Conservation (phyloP, 2,797 vertebrate genomes). For the Sorex maritimensis region DNA sequence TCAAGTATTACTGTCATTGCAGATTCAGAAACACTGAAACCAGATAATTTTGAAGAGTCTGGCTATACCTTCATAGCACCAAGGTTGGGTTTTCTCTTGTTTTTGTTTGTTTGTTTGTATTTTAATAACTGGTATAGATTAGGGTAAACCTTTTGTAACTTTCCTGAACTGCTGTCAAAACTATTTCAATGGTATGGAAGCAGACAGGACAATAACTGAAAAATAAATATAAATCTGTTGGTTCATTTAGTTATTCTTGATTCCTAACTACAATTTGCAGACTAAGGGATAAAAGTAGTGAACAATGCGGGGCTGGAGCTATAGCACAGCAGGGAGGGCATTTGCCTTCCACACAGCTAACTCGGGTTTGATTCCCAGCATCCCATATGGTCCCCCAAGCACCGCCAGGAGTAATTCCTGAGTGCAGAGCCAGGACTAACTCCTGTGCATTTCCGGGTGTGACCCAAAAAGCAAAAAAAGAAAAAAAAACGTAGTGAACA, state of each 20-base stretch:
- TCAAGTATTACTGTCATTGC: slow-evolving; percentile 85
- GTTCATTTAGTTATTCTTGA: slow-evolving; percentile 50
- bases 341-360: no score
- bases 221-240: neutral
- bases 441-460: no score
- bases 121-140: neutral
- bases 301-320: no score
- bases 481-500: neutral
- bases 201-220: slow-evolving; percentile 3
- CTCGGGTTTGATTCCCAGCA: no score
- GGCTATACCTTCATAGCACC: slow-evolving; percentile 97
- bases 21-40: slow-evolving; percentile 95
- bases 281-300: no score
- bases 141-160: neutral
- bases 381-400: no score
- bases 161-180: neutral
- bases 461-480: no score
- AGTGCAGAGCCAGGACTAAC: no score
- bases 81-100: slow-evolving; percentile 91
- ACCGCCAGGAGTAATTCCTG: no score
- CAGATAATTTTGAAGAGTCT: slow-evolving; percentile 94
- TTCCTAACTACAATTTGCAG: neutral
- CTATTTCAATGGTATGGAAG: neutral
- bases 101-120: neutral
- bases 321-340: no score